Base-by-base conservation (phyloP, 1,140 invertebrate species). In the Neelides sp. region DNA sequence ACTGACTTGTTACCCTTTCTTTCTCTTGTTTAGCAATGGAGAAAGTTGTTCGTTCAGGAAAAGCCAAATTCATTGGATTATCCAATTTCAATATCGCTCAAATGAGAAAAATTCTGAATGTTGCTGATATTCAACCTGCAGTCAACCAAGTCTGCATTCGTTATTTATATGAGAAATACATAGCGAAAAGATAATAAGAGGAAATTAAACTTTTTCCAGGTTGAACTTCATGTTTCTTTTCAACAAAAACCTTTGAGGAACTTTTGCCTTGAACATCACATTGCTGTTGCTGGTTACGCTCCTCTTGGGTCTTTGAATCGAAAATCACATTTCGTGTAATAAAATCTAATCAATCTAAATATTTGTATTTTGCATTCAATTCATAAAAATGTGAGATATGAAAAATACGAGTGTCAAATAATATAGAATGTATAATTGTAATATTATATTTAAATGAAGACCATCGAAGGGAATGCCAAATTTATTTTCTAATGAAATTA, bases 211-310 rank as follows among this genome's bases (percentile, higher is more conserved):
- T 19, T 19, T 39, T 39, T 24, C 5, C 76, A 88, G 72, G 71
- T 90, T 27, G 87, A 92, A 63, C 68, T 85, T 23, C 85, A 93
- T 64, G 77, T 80, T 0, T 87, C 86, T 61, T 74, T 84, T 55
- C 85, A 90, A 64, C 88, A 93, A 67, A 73, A 74, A 15, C 70
- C 77, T 24, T 64, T 94, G 19, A 70, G 81, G 4, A 71, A 82
- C 54, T 87, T 79, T 52, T 92, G 87, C 63, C 69, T 75, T 42
- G 63, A 72, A 4, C 70, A 82, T 54, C 73, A 78, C 22, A 86
- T 93, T 23, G 67, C 74, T 0, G 66, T 93, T 17, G 86, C 80
- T 0, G 86, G 82, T 0, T 93, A 92, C 63, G 79, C 82, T 20
- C 85, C 88, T 1, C 65, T 93, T 2, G 88, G 83, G 1, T 80